Evolutionary conservation across 1,140 invertebrate genomes (phyloP), one percentile per base, ranked within the genome.

Genomic region (Ostrea denselamellosa): DNA sequence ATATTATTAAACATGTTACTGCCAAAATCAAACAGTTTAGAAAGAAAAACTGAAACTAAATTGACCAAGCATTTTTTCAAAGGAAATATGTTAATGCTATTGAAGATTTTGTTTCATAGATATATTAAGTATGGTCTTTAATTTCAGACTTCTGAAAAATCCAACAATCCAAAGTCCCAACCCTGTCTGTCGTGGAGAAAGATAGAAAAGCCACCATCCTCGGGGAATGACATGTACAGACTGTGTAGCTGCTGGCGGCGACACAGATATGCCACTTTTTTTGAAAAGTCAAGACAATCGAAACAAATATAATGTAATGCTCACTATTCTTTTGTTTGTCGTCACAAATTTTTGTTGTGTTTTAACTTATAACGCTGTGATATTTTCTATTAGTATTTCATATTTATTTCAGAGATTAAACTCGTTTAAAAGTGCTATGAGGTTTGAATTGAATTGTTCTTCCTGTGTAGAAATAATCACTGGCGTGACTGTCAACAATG

Each of bases 321-420:
- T 77, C 68, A 77, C 2, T 62, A 62, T 62, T n/a, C 17, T 17
- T 62, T n/a, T 62, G 56, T n/a, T 19, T 62, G 0, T 62, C 56
- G 17, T 62, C 56, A 19, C n/a, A 0, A 17, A 17, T 7, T 56
- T 19, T 19, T 19, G 17, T 17, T 62, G 56, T 62, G 56, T 62
- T 62, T 44, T 62, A 62, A 62, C 56, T 62, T 62, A 62, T n/a
- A 62, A 62, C 14, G 56, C 56, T 62, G 56, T 62, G 56, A 62
- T 62, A 62, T 62, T 19, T 62, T 62, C n/a, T n/a, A 62, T 62
- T 19, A 62, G n/a, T 62, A n/a, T 62, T 62, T 14, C 17, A 19
- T 62, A 62, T 62, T 62, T 19, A 62, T 19, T 17, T 19, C 56
- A 62, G 17, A 62, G 17, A 44, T 44, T 62, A 62, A 62, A 62